A percentile compares a stretch with the other conserved stretches of the same genome.
Evolutionary conservation across 2,797 vertebrate species (phyloP).

Genomic region (Parauchenoglanis ngamensis): DNA sequence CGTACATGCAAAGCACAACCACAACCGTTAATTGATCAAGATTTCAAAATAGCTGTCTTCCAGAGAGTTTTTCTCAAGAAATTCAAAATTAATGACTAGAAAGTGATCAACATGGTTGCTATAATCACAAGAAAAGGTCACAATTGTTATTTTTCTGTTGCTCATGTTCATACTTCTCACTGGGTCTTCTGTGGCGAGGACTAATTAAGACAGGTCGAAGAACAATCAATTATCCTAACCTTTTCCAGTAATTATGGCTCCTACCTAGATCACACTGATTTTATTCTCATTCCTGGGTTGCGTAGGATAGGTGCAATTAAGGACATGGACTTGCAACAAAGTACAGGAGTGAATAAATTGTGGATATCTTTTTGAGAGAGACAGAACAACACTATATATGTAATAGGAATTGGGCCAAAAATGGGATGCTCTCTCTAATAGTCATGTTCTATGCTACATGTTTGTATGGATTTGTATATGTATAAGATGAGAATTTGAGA

Average conservation of each 20-base stretch:
- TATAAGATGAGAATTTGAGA: not conserved
- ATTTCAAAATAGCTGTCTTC: not conserved
- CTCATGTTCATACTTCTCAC: not conserved
- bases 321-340: not conserved
- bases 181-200: not conserved
- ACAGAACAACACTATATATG: not conserved
- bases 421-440: not conserved
- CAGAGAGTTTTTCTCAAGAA: slow-evolving; percentile 6
- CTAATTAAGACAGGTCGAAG: not conserved
- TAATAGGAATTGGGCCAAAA: not conserved
- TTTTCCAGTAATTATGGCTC: not conserved
- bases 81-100: not conserved
- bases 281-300: not conserved
- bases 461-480: not conserved
- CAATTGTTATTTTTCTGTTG: not conserved
- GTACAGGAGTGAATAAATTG: not conserved
- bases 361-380: not conserved
- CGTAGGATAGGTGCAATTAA: not conserved
- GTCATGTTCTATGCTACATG: not conserved
- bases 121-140: slow-evolving; percentile 18
- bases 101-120: not conserved
- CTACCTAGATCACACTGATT: not conserved
- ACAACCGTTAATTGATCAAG: not conserved
- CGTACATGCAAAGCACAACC: not conserved
- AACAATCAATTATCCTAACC: not conserved